Base-by-base conservation (phyloP, 2,888 invertebrate species). In the Amphipyra berbera region DNA sequence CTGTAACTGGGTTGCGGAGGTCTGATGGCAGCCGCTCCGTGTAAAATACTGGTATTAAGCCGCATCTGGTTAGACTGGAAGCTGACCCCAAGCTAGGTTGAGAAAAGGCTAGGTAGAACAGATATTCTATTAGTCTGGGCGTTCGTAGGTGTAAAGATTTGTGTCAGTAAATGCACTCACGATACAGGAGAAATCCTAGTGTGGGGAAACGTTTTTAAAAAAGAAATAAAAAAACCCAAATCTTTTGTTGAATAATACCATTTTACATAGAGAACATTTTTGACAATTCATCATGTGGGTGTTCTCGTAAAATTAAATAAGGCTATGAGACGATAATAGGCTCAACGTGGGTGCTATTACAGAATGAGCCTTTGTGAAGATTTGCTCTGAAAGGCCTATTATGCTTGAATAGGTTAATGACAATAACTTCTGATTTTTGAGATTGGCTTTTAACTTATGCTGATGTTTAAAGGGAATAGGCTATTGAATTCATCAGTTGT, bases 351-450 rank as follows among this genome's bases (percentile, higher is more conserved):
- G 41, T 12, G 30, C 8, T 15, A 7, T n/a, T 13, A 37, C 4
- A 30, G 8, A 35, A 44, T 21, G 5, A 30, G 6, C 41, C 1
- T 37, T 49, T 35, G 14, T 27, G 14, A 47, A 15, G 35, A 63
- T 44, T 7, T 27, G 38, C n/a, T n/a, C n/a, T 33, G 14, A 9
- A 50, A 14, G n/a, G 42, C 27, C 33, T 33, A 27, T 65, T 65
- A 37, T n/a, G 6, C 42, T 42, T 27, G 49, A 67, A 60, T 38
- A 60, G 48, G 53, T 14, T 37, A 41, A 50, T 59, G 60, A 41
- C 7, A 37, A 33, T 37, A 49, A 15, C n/a, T 54, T 37, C 27
- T 53, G 15, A 60, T 46, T 67, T 30, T 50, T 46, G n/a, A 44
- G 13, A 65, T 58, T 52, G 27, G 13, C 9, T 58, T 52, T 64